Evolutionary conservation across 2,888 invertebrate species (phyloP).

Genomic region (Limnephilus rhombicus): DNA sequence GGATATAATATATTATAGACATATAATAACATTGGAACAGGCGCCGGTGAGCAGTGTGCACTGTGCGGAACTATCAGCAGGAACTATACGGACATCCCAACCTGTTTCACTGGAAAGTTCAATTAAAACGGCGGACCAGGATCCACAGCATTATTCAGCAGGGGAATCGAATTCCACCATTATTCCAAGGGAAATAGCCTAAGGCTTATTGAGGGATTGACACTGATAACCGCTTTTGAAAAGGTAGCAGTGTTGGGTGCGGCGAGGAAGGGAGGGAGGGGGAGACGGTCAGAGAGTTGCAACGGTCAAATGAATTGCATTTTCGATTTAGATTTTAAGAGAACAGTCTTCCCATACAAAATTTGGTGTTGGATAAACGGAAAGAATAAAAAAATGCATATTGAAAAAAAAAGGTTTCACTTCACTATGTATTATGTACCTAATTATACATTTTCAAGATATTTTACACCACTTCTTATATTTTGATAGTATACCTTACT

Average conservation of each 20-base stretch:
- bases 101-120: background rate
- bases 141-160: background rate
- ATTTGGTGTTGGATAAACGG: background rate
- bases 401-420: too few relatives aligned
- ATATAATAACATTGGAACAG: background rate
- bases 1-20: too few relatives aligned
- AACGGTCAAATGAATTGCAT: background rate
- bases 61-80: background rate
- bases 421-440: too few relatives aligned
- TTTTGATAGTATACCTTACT: too few relatives aligned
- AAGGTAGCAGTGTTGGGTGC: background rate
- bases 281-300: background rate
- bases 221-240: background rate
- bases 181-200: slow-evolving; percentile 1
- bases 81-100: background rate
- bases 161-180: background rate
- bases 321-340: background rate
- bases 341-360: background rate
- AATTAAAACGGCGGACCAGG: background rate
- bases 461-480: too few relatives aligned
- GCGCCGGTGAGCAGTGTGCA: too few relatives aligned
- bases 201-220: slow-evolving; percentile 1
- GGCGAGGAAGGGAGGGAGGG: background rate
- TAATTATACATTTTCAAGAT: too few relatives aligned
- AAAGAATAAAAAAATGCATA: too few relatives aligned